Conservation (phyloP, 2,888 invertebrate species). For the Deroplatys truncata region DNA sequence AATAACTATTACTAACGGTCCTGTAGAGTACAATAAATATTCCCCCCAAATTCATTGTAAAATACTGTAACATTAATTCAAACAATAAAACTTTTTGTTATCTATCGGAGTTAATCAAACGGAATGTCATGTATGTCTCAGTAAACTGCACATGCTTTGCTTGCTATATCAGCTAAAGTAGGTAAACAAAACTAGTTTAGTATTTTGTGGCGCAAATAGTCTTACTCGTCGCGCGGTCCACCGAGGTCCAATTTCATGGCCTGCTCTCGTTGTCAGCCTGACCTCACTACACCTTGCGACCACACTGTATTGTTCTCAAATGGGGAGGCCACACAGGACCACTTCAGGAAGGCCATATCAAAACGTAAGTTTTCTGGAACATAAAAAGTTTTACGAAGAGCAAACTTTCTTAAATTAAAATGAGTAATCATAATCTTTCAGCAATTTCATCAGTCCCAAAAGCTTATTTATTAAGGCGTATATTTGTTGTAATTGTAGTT, state of each 20-base stretch:
- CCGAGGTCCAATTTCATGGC: conserved; percentile 15
- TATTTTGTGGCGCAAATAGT: not conserved
- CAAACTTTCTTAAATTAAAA: not conserved
- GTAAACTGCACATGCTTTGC: not conserved
- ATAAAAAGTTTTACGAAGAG: not conserved
- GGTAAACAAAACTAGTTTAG: too few relatives aligned
- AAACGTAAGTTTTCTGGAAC: conserved; percentile 4
- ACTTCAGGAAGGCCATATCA: conserved; percentile 8
- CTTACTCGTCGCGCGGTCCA: not conserved
- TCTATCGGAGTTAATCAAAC: not conserved
- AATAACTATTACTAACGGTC: not conserved
- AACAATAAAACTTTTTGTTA: not conserved
- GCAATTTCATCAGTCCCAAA: not conserved
- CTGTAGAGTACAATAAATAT: not conserved
- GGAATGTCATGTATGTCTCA: not conserved
- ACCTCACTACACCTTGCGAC: conserved; percentile 1
- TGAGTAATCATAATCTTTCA: not conserved
- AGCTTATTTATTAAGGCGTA: not conserved
- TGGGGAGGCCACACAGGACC: not conserved
- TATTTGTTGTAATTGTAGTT: not conserved
- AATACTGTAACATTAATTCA: not conserved
- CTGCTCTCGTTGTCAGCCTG: conserved; percentile 5
- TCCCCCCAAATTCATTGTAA: not conserved
- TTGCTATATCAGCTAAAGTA: too few relatives aligned
- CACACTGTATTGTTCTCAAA: not conserved